Evolutionary conservation across 2,113 vertebrate species (phyloP).

Genomic region (Potamarius usumacintae): DNA sequence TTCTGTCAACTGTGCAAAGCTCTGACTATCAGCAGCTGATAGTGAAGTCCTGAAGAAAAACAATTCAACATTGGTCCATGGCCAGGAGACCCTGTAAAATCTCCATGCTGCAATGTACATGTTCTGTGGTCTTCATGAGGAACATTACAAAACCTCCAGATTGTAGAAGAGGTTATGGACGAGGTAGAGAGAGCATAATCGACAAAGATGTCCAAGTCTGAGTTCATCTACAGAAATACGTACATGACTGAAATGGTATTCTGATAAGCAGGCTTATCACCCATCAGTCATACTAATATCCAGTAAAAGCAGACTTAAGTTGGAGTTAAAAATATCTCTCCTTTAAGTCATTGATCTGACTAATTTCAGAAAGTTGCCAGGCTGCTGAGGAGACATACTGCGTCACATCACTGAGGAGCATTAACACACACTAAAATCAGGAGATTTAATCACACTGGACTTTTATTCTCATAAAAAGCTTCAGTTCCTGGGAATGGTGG

Average conservation of each 20-base stretch:
- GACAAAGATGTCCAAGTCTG: background rate
- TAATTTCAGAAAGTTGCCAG: conserved; percentile 33
- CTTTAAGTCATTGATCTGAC: conserved; percentile 22
- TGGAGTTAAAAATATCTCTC: conserved; percentile 19
- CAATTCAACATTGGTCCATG: background rate
- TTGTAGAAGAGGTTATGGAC: background rate
- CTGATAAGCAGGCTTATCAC: background rate
- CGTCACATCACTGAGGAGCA: conserved; percentile 1
- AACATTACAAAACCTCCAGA: background rate
- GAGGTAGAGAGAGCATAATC: background rate
- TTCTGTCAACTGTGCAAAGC: conserved; percentile 4
- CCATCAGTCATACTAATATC: background rate
- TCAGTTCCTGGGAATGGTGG: conserved; percentile 5
- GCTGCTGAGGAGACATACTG: conserved; percentile 3
- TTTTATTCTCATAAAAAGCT: conserved; percentile 23
- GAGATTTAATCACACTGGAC: conserved; percentile 24
- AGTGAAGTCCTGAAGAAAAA: background rate
- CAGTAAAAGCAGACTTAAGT: conserved; percentile 8
- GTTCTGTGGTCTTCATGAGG: background rate
- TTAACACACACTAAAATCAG: conserved; percentile 32
- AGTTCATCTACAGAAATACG: background rate
- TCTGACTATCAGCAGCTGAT: background rate
- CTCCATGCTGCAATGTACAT: background rate
- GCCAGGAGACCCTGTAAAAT: background rate
- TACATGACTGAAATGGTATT: background rate